These are phyloP conservation scores for Linnaemya tessellans DNA, from an alignment of 2,888 invertebrate genomes.

Conservation along the genomic window DNA sequence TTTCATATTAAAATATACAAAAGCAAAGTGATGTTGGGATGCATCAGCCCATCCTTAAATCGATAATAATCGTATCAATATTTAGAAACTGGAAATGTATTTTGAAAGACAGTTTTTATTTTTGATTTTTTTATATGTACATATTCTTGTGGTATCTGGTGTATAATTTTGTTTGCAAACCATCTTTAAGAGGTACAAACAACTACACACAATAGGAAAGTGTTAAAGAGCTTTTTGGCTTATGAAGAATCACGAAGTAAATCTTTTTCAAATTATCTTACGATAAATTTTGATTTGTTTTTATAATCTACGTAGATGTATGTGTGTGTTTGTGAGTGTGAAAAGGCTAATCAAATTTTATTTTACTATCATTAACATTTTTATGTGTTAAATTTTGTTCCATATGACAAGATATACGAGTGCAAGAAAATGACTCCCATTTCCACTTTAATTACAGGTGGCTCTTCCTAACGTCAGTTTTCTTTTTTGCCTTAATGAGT, in stretches of 20 bases:
- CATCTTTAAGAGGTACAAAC: slow-evolving; percentile 10
- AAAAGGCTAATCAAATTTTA: too few species aligned
- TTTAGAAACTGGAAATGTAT: slow-evolving; percentile 48
- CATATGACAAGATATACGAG: slow-evolving; percentile 4
- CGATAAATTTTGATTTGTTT: background rate
- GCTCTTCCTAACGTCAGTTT: slow-evolving; percentile 35
- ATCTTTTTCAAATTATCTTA: slow-evolving; percentile 39
- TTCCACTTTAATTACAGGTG: slow-evolving; percentile 32
- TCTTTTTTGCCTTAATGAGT: background rate
- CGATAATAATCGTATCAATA: slow-evolving; percentile 69
- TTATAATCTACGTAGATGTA: background rate
- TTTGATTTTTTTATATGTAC: background rate
- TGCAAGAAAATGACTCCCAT: slow-evolving; percentile 30
- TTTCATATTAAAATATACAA: slow-evolving; percentile 2
- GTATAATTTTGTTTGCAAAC: background rate
- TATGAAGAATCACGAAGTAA: slow-evolving; percentile 41
- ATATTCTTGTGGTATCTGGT: background rate
- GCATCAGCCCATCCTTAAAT: slow-evolving; percentile 80
- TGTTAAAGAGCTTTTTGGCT: slow-evolving; percentile 55
- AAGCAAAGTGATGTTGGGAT: slow-evolving; percentile 43
- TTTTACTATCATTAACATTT: background rate
- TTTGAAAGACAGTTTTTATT: slow-evolving; percentile 56
- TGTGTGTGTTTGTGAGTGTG: too few species aligned
- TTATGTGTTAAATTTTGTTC: background rate
- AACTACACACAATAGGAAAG: slow-evolving; percentile 18